Percentiles rank a stretch among this genome's conserved stretches.
These are phyloP conservation scores for Hypanus sabinus DNA, from an alignment of 2,113 vertebrate genomes.

Conservation along the genomic window DNA sequence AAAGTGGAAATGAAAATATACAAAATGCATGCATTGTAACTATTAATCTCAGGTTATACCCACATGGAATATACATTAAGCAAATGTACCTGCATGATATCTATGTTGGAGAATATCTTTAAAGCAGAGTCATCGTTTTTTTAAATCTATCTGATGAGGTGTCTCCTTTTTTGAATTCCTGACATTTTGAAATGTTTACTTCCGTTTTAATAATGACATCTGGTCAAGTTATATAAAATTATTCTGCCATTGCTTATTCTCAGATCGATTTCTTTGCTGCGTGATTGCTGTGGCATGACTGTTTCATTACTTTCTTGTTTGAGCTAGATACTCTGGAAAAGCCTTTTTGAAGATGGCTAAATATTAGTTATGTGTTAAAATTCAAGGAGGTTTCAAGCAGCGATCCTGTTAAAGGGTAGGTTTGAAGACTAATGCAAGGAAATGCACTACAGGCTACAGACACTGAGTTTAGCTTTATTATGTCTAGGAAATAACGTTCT, in stretches of 20 bases:
- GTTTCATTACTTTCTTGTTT: conserved; percentile 38
- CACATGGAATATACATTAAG: background rate
- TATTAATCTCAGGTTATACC: background rate
- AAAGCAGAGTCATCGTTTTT: background rate
- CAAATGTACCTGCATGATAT: background rate
- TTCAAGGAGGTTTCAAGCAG: background rate
- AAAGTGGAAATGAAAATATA: background rate
- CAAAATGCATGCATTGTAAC: background rate
- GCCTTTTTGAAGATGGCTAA: conserved; percentile 16
- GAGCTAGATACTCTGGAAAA: conserved; percentile 34
- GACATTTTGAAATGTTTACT: conserved; percentile 35
- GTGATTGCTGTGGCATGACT: conserved; percentile 33
- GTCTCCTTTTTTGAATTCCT: background rate
- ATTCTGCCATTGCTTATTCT: conserved; percentile 9
- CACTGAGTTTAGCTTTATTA: background rate
- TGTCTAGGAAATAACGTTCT: background rate
- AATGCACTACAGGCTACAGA: background rate
- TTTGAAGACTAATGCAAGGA: background rate
- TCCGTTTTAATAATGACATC: conserved; percentile 35
- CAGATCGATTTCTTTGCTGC: background rate
- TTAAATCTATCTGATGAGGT: background rate
- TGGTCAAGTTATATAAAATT: conserved; percentile 36
- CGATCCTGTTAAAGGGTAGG: background rate
- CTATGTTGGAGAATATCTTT: background rate
- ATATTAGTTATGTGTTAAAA: conserved; percentile 37